Evolutionary conservation across 2,113 vertebrate species (phyloP).

Genomic region (Catharus fuscescens): DNA sequence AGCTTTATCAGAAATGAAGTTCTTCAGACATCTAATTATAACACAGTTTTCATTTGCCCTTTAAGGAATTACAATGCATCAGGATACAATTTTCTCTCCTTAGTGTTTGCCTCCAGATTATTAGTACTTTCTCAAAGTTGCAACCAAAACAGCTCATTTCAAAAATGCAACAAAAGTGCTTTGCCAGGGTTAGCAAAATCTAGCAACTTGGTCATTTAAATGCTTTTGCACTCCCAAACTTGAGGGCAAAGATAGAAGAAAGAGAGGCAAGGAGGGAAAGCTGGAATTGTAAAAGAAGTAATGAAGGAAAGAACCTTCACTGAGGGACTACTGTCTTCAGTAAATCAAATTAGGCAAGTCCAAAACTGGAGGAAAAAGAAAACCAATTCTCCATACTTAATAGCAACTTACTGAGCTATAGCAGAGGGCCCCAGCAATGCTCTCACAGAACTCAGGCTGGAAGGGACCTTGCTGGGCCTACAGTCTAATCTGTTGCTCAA

Average conservation of each 20-base stretch:
- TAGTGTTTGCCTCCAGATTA: background rate
- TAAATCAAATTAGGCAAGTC: background rate
- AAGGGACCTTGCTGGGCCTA: background rate
- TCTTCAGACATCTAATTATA: background rate
- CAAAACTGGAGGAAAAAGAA: background rate
- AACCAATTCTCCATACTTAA: background rate
- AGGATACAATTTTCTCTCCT: background rate
- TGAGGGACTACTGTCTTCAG: background rate
- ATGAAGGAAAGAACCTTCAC: background rate
- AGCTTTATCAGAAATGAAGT: background rate
- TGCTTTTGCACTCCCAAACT: background rate
- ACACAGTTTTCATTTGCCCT: background rate
- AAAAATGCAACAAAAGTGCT: background rate
- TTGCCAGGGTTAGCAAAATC: background rate
- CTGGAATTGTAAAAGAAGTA: background rate
- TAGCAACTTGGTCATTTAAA: background rate
- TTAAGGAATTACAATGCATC: background rate
- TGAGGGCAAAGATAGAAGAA: background rate
- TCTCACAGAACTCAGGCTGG: background rate
- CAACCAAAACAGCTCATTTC: background rate
- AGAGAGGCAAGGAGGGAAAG: background rate
- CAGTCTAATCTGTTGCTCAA: background rate
- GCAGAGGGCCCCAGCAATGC: background rate
- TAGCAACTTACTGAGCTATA: background rate
- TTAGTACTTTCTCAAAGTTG: background rate